Percentiles rank a stretch among this genome's conserved stretches.
phyloP scores from a whole-genome alignment of 2,113 vertebrate genomes.

The Malurus cyaneus region DNA sequence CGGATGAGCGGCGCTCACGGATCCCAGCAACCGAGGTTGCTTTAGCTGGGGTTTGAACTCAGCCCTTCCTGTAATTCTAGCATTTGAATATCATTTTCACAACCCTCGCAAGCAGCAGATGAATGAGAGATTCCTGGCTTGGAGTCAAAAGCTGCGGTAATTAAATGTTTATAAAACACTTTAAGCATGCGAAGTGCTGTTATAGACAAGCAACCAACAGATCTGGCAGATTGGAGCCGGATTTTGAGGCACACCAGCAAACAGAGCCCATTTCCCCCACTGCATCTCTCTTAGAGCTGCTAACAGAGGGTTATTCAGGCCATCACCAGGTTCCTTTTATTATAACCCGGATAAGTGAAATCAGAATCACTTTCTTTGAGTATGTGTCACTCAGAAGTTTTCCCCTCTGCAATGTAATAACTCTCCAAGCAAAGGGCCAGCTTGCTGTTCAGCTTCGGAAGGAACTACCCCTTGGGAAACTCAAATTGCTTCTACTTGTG shows the following conservation, averaged over 20 bases:
- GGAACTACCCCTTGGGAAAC: slow-evolving; percentile 51
- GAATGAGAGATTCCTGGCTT: slow-evolving; percentile 47
- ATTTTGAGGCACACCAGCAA: slow-evolving; percentile 3
- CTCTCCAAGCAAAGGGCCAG: background rate
- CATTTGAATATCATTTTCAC: slow-evolving; percentile 13
- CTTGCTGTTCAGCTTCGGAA: slow-evolving; percentile 19
- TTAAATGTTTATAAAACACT: slow-evolving; percentile 58
- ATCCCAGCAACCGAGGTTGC: background rate
- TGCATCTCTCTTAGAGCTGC: background rate
- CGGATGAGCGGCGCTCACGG: accelerated
- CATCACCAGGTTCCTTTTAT: slow-evolving; percentile 13
- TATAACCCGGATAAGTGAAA: background rate
- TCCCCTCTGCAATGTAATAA: background rate
- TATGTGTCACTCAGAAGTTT: background rate
- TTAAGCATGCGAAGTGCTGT: background rate
- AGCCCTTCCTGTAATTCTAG: background rate
- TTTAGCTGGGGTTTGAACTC: background rate
- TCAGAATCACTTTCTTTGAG: background rate
- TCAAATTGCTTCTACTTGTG: slow-evolving; percentile 58
- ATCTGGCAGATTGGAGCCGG: background rate
- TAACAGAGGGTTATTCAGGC: background rate
- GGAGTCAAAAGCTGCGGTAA: slow-evolving; percentile 42
- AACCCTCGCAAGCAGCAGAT: background rate
- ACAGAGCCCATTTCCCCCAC: slow-evolving; percentile 16
- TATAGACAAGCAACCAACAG: slow-evolving; percentile 12